Conservation (phyloP, 1,140 invertebrate genomes). For the Adoxophyes honmai region DNA sequence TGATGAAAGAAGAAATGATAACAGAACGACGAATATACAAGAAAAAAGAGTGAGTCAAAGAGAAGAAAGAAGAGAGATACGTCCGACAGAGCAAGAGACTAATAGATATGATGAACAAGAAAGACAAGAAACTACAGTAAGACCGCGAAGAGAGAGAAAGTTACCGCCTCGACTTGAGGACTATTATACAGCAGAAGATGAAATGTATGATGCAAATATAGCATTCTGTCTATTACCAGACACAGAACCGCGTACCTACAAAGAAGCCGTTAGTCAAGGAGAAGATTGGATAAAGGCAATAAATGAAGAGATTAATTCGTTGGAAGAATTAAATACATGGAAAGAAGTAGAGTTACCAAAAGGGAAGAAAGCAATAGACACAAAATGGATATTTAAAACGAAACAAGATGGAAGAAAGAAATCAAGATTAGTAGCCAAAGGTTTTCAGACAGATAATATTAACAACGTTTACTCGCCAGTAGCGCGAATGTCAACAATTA, state of each 20-base stretch:
- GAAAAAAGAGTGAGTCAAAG: background rate
- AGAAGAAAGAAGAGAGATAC: background rate
- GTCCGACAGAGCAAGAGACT: no score
- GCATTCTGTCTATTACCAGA: background rate
- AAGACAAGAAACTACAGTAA: background rate
- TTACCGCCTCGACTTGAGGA: no score
- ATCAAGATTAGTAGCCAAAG: constrained; percentile 22
- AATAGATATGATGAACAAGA: background rate
- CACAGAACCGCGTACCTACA: background rate
- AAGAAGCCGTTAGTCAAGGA: constrained; percentile 18
- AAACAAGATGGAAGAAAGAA: constrained; percentile 26
- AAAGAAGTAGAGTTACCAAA: constrained; percentile 13
- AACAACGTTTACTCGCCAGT: constrained; percentile 17
- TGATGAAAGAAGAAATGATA: background rate
- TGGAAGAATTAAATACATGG: constrained; percentile 23
- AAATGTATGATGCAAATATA: constrained; percentile 9
- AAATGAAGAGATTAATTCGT: constrained; percentile 23
- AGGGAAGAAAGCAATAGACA: constrained; percentile 23
- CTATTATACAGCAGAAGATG: no score
- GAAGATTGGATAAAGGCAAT: constrained; percentile 24
- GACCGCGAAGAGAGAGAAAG: no score
- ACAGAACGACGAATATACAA: constrained; percentile 13
- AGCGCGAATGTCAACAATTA: constrained; percentile 15
- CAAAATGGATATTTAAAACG: constrained; percentile 31
- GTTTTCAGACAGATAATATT: background rate